Base-by-base conservation (phyloP, 2,113 vertebrate genomes). In the Pachycephala philippinensis region DNA sequence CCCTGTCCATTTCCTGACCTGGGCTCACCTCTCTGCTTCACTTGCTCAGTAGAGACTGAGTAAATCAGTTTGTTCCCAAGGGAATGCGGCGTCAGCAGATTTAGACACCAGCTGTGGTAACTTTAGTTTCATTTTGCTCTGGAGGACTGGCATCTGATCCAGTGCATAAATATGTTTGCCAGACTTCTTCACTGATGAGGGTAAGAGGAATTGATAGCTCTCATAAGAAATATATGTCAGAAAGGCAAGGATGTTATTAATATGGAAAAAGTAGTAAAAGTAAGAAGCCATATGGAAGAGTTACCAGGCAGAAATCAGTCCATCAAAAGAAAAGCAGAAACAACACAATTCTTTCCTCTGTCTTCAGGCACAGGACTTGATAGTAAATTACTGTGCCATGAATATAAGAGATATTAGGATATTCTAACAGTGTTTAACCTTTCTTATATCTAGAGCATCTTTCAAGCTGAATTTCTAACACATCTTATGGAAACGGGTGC, bases 121-220 rank as follows among this genome's bases (percentile, higher is more conserved):
- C 87, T 40, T 45, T 1, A 80, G 69, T 66, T 95, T 94, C 69
- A 40, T 87, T 95, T 95, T 90, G 71, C 59, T 91, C 44, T 37
- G 54, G 35, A 89, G 39, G 42, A 71, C 49, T 89, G 52, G 85
- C 91, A 80, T 40, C 64, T 47, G 50, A 72, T 30, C 56, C 87
- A 35, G 60, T 3, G 18, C n/a, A 78, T 66, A 60, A 93, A 78
- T n/a, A 37, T 14, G 11, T 86, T 72, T 83, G 61, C 71, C 89
- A 93, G 87, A 45, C 20, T 65, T 57, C 54, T 93, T 84, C 63
- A 5, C 42, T 52, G 33, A 16, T 68, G 69, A 92, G 21, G 13
- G 56, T 49, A 92, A 96, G 83, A 70, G 78, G 83, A 95, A 85
- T 88, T 83, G 93, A 95, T 71, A 84, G 77, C 59, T 69, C 90